Conservation (phyloP, 1,140 invertebrate genomes). For the Hestina assimilis region DNA sequence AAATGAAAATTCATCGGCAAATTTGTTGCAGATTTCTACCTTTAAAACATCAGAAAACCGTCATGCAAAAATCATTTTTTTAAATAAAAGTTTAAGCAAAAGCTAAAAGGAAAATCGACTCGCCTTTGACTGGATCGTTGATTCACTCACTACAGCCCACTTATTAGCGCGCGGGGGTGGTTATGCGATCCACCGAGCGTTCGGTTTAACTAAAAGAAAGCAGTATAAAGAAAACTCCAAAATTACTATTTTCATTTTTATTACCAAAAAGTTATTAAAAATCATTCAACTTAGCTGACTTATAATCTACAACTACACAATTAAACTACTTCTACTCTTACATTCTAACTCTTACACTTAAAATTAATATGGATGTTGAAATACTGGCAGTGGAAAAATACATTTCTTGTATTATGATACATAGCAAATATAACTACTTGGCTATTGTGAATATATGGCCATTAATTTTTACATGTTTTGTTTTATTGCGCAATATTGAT, state of each 20-base stretch:
- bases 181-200: no score
- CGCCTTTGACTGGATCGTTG: no score
- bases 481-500: conserved; percentile 10
- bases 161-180: no score
- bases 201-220: no score
- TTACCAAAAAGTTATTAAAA: conserved; percentile 79
- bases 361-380: conserved; percentile 68
- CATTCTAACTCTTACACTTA: conserved; percentile 44
- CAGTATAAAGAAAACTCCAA: conserved; percentile 12
- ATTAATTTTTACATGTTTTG: conserved; percentile 11
- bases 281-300: conserved; percentile 70
- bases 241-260: conserved; percentile 62
- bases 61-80: no score
- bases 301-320: conserved; percentile 47
- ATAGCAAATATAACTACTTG: conserved; percentile 31
- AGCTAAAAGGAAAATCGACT: no score
- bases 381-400: conserved; percentile 80
- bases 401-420: conserved; percentile 52
- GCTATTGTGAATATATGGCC: conserved; percentile 22
- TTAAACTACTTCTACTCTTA: conserved; percentile 60
- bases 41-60: no score
- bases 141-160: no score
- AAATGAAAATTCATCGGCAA: no score
- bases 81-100: no score
- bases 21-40: no score